Evolutionary conservation across 2,113 vertebrate genomes (phyloP).

Genomic region (Alaudala cheleensis): DNA sequence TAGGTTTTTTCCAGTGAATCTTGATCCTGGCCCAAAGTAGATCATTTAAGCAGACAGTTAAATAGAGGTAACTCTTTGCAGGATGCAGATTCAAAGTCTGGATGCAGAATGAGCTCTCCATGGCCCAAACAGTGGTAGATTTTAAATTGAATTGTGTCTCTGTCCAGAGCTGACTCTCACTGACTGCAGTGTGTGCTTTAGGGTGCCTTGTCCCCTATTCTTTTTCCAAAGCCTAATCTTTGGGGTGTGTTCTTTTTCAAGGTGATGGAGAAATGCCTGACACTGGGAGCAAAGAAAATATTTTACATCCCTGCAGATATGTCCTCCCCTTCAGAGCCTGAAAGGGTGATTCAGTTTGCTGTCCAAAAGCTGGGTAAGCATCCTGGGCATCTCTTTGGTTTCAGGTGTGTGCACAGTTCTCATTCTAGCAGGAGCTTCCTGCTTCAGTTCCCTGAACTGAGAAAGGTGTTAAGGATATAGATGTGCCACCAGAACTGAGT

Average conservation of each 20-base stretch:
- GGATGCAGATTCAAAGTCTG: not conserved
- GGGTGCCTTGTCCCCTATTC: not conserved
- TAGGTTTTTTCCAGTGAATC: not conserved
- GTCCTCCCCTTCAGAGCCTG: conserved; percentile 74
- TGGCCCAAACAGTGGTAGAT: not conserved
- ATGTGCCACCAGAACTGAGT: not conserved
- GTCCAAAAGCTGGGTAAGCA: conserved; percentile 79
- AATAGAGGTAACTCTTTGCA: not conserved
- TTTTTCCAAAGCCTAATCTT: not conserved
- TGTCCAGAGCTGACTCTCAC: not conserved
- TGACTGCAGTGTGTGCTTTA: not conserved
- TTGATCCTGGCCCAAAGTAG: not conserved
- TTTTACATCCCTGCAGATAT: conserved; percentile 84
- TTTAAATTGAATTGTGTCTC: not conserved
- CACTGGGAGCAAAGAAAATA: conserved; percentile 80
- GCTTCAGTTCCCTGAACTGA: not conserved
- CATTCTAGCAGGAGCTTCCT: not conserved
- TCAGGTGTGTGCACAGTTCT: not conserved
- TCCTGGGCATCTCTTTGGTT: not conserved
- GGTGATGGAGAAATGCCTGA: conserved; percentile 83
- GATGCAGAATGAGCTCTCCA: not conserved
- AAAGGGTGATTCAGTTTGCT: conserved; percentile 80
- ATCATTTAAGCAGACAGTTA: not conserved
- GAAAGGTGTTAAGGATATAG: not conserved
- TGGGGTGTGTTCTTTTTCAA: conserved; percentile 24